Evolutionary conservation across 2,888 invertebrate genomes (phyloP).

Genomic region (Leptinotarsa haldemani): DNA sequence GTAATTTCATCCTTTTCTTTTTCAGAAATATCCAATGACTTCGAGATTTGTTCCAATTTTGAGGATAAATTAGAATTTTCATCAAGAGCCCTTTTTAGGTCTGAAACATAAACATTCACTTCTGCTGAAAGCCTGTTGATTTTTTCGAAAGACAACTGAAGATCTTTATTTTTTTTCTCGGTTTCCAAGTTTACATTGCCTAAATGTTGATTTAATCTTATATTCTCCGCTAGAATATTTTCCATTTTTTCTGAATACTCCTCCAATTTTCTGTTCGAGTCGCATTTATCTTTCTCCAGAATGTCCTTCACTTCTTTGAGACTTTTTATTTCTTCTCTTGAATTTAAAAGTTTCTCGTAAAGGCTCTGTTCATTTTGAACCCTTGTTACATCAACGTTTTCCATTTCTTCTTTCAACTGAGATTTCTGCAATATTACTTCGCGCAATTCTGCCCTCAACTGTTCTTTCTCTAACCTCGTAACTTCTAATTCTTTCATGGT

Average conservation of each 20-base stretch:
- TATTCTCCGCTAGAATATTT: neutral
- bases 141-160: neutral
- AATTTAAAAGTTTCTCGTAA: neutral
- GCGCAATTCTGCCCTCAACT: neutral
- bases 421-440: slow-evolving; percentile 21
- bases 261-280: neutral
- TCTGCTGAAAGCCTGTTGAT: neutral
- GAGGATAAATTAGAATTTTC: neutral
- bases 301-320: neutral
- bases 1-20: slow-evolving; percentile 10
- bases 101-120: neutral
- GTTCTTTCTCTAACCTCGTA: neutral
- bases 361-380: neutral
- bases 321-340: slow-evolving; percentile 11
- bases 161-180: neutral
- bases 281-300: slow-evolving; percentile 1
- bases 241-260: slow-evolving; percentile 15
- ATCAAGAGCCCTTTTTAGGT: neutral
- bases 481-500: slow-evolving; percentile 25
- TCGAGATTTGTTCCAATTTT: neutral
- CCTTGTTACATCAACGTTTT: slow-evolving; percentile 14
- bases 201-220: slow-evolving; percentile 22
- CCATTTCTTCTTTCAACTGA: slow-evolving; percentile 22
- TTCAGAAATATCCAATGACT: slow-evolving; percentile 11
- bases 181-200: neutral